These are phyloP conservation scores for Amblyornis subalaris DNA, from an alignment of 2,113 vertebrate genomes.

Conservation along the genomic window DNA sequence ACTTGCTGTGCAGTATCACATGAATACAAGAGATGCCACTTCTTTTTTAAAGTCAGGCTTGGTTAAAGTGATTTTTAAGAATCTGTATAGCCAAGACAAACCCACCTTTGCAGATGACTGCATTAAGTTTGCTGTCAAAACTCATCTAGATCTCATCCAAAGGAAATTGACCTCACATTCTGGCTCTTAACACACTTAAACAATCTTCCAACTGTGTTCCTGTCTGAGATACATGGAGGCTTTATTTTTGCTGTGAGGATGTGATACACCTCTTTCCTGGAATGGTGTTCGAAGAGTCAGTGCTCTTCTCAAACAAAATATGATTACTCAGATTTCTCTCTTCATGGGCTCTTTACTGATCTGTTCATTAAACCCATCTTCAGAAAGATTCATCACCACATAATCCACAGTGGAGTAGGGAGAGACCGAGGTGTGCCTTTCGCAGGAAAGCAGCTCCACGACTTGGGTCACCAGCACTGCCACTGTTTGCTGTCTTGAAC, in stretches of 20 bases:
- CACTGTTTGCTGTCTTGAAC: background rate
- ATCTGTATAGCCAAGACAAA: background rate
- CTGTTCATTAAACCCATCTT: background rate
- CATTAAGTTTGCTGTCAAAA: background rate
- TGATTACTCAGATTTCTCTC: background rate
- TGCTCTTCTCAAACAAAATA: background rate
- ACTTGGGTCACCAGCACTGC: background rate
- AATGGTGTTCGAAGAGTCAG: background rate
- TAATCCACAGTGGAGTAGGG: background rate
- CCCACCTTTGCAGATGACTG: background rate
- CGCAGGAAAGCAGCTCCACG: accelerated
- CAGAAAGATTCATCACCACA: background rate
- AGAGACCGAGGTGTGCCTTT: accelerated
- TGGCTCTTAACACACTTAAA: background rate
- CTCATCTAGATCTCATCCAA: background rate
- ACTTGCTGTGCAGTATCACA: background rate
- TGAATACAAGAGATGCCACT: background rate
- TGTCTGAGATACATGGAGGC: background rate
- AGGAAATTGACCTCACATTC: background rate
- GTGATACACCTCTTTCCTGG: background rate
- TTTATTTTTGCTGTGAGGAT: background rate
- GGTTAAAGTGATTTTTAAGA: background rate
- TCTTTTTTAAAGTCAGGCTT: background rate
- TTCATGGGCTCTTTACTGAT: background rate
- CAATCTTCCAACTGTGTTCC: background rate